phyloP scores from a whole-genome alignment of 2,888 invertebrate species.

The Artemia sp. region DNA sequence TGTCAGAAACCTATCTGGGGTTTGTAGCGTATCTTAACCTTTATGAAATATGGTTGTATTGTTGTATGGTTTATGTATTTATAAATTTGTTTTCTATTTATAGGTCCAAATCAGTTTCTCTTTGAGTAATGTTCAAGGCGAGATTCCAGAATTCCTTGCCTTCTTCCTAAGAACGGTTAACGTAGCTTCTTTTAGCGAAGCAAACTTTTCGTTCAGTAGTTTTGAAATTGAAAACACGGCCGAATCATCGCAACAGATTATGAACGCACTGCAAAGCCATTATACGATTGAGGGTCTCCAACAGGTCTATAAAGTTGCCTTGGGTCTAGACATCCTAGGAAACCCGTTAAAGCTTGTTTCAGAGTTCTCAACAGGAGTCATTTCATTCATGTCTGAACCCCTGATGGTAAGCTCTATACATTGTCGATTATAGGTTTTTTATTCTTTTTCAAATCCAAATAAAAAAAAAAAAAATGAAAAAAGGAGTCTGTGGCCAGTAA shows the following conservation, averaged over 20 bases:
- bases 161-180: background rate
- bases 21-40: too few relatives aligned
- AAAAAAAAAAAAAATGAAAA: too few relatives aligned
- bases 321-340: conserved; percentile 58
- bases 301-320: conserved; percentile 59
- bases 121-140: background rate
- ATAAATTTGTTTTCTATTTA: background rate
- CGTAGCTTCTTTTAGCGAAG: background rate
- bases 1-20: too few relatives aligned
- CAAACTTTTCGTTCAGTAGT: conserved; percentile 43
- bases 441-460: background rate
- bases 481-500: too few relatives aligned
- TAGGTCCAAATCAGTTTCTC: conserved; percentile 5
- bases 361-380: background rate
- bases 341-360: conserved; percentile 48
- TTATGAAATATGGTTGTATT: too few relatives aligned
- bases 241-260: conserved; percentile 37
- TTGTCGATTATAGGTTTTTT: too few relatives aligned
- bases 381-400: background rate
- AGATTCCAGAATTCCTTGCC: conserved; percentile 11
- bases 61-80: too few relatives aligned
- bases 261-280: conserved; percentile 43
- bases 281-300: conserved; percentile 54
- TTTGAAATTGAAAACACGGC: conserved; percentile 44
- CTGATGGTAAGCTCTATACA: background rate